Conservation (phyloP, 2,797 vertebrate genomes). For the Columba guinea region DNA sequence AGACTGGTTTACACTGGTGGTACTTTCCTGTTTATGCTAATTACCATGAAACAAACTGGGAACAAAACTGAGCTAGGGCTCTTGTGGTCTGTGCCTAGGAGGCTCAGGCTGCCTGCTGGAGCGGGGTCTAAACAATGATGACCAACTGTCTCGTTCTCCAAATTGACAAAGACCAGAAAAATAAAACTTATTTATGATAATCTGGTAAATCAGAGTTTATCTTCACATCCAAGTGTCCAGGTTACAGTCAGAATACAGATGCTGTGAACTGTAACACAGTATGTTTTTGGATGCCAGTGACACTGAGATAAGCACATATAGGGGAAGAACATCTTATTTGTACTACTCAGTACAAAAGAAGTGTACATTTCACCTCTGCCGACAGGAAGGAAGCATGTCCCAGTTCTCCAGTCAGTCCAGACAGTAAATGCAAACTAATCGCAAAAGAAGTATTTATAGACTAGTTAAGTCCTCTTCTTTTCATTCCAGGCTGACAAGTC, state of each 20-base stretch:
- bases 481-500: neutral
- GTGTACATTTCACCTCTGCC: neutral
- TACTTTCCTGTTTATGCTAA: neutral
- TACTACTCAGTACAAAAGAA: neutral
- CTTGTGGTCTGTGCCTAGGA: neutral
- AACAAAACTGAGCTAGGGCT: neutral
- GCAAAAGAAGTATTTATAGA: neutral
- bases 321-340: neutral
- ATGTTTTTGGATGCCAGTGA: neutral
- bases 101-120: neutral
- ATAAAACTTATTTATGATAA: neutral
- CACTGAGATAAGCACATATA: fast-evolving
- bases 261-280: neutral
- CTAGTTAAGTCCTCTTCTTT: neutral
- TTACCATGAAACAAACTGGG: neutral
- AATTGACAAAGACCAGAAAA: neutral
- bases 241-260: neutral
- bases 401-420: neutral
- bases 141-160: neutral
- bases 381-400: neutral
- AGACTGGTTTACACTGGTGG: neutral
- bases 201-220: neutral
- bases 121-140: neutral
- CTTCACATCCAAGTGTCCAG: neutral
- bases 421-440: neutral